A percentile compares a stretch with the other conserved stretches of the same genome.
These are phyloP conservation scores for Chromobotia macracanthus DNA, from an alignment of 2,797 vertebrate species.

Conservation along the genomic window DNA sequence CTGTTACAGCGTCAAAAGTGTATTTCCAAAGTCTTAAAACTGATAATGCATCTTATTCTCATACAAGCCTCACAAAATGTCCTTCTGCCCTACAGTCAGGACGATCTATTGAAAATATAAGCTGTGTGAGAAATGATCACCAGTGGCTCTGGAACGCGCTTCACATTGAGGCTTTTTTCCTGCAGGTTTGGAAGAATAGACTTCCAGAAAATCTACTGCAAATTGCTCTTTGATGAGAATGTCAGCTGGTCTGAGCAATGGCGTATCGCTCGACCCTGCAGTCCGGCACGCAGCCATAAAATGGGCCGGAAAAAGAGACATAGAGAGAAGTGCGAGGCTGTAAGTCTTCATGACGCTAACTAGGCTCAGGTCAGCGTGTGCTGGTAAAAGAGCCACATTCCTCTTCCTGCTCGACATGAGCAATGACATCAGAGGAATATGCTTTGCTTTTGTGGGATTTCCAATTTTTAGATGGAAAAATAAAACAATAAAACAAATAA, in stretches of 20 bases:
- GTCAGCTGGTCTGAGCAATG: slow-evolving; percentile 55
- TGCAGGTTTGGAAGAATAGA: slow-evolving; percentile 52
- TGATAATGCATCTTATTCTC: slow-evolving; percentile 33
- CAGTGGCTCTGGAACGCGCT: slow-evolving; percentile 42
- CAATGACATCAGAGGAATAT: slow-evolving; percentile 13
- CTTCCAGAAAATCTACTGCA: slow-evolving; percentile 56
- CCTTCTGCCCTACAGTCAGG: slow-evolving; percentile 34
- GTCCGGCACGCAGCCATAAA: slow-evolving; percentile 43
- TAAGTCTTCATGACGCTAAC: slow-evolving; percentile 52
- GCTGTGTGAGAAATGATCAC: slow-evolving; percentile 55
- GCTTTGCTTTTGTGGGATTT: slow-evolving; percentile 35
- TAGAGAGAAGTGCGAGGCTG: slow-evolving; percentile 34
- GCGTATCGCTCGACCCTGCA: slow-evolving; percentile 41
- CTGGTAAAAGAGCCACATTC: slow-evolving; percentile 40
- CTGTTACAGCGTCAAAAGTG: background rate
- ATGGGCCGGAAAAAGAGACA: slow-evolving; percentile 20
- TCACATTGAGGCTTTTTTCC: slow-evolving; percentile 47
- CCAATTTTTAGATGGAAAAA: slow-evolving; percentile 1
- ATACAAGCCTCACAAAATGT: slow-evolving; percentile 39
- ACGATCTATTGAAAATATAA: slow-evolving; percentile 50
- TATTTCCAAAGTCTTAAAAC: background rate
- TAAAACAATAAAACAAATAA: background rate
- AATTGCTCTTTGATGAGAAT: slow-evolving; percentile 60
- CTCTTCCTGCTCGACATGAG: slow-evolving; percentile 23
- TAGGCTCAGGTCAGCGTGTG: slow-evolving; percentile 38